Percentiles rank a stretch among this genome's conserved stretches.
Evolutionary conservation across 2,888 invertebrate genomes (phyloP).

Genomic region (Rhabditoides inermis): DNA sequence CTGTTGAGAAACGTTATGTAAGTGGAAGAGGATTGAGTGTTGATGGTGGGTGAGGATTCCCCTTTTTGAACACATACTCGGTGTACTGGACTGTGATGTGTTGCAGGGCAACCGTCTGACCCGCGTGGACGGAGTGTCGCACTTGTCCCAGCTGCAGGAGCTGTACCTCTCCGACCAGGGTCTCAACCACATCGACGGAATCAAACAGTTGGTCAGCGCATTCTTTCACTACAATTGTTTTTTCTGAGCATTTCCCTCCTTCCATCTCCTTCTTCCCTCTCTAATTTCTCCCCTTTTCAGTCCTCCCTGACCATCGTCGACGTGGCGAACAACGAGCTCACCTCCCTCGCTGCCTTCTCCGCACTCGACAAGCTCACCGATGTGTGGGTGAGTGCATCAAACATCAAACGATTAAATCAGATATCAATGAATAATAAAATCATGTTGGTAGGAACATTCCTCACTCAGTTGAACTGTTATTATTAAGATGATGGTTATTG

Average conservation of each 20-base stretch:
- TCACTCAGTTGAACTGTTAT: too few relatives aligned
- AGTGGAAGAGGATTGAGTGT: too few relatives aligned
- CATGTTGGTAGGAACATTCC: too few relatives aligned
- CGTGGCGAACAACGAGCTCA: constrained; percentile 77
- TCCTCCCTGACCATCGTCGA: constrained; percentile 72
- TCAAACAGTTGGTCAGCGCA: constrained; percentile 64
- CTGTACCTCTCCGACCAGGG: constrained; percentile 90
- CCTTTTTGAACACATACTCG: background rate
- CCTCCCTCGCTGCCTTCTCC: constrained; percentile 68
- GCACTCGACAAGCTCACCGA: constrained; percentile 76
- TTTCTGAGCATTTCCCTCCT: background rate
- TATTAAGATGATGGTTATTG: too few relatives aligned
- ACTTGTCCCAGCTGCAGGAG: constrained; percentile 69
- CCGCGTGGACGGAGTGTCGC: constrained; percentile 76
- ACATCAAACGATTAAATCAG: too few relatives aligned
- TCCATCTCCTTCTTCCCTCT: background rate
- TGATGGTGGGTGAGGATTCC: too few relatives aligned
- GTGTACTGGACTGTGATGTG: background rate
- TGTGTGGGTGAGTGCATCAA: constrained; percentile 71
- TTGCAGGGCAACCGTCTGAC: constrained; percentile 72
- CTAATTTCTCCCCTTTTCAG: constrained; percentile 16
- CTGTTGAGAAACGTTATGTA: too few relatives aligned
- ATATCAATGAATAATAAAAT: too few relatives aligned
- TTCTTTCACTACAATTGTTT: constrained; percentile 4
- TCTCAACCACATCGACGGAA: constrained; percentile 68